Conservation (phyloP, 1,140 invertebrate species). For the Drosophila paulistorum region DNA sequence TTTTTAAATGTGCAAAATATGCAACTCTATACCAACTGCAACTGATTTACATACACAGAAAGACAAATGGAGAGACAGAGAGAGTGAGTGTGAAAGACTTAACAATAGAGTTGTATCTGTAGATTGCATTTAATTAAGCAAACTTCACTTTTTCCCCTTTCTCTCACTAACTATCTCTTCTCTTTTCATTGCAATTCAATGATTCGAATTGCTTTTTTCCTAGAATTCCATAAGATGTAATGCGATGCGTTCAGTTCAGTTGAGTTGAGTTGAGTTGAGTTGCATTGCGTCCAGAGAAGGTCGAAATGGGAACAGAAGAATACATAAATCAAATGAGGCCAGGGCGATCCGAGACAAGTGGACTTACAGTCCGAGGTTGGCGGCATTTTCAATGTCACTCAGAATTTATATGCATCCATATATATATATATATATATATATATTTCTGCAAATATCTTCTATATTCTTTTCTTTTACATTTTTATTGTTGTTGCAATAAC, state of each 20-base stretch:
- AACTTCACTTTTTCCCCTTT: neutral
- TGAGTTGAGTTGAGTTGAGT: no score
- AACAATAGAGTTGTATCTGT: conserved; percentile 17
- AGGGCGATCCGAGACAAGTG: neutral
- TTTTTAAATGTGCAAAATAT: conserved; percentile 25
- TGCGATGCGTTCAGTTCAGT: neutral
- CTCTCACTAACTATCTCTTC: neutral
- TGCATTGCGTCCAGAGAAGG: conserved; percentile 5
- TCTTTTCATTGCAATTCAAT: neutral
- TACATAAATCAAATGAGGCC: conserved; percentile 20
- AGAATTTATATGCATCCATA: neutral
- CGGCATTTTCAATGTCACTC: conserved; percentile 23
- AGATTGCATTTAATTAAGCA: conserved; percentile 19
- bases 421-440: no score
- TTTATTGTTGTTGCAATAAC: conserved; percentile 6
- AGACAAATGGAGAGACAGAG: neutral
- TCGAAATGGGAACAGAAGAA: conserved; percentile 19
- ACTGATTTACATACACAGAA: neutral
- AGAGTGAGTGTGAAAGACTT: neutral
- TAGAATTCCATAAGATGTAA: conserved; percentile 8
- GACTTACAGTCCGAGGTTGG: conserved; percentile 4
- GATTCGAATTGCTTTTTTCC: conserved; percentile 1
- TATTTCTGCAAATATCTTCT: conserved; percentile 5
- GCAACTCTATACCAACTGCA: neutral
- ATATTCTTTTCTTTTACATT: neutral